Evolutionary conservation across 1,140 invertebrate species (phyloP).

Genomic region (Drosophila virilis): DNA sequence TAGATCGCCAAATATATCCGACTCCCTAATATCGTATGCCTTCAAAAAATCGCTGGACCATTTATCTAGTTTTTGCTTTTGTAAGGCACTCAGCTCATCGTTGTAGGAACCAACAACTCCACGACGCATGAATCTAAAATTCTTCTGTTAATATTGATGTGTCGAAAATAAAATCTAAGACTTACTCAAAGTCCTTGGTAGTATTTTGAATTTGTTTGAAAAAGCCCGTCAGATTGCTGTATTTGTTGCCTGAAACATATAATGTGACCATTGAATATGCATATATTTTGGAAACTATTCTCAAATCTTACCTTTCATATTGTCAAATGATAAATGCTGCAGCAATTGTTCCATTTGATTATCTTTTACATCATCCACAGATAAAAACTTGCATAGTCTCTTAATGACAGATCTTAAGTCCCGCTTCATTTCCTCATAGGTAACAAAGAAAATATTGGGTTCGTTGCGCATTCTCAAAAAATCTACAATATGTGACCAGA

Average conservation of each 20-base stretch:
- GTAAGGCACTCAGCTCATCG: not conserved
- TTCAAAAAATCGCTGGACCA: conserved; percentile 18
- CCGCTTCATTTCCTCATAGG: conserved; percentile 41
- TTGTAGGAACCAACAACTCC: too few relatives aligned
- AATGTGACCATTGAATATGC: too few relatives aligned
- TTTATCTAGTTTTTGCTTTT: conserved; percentile 13
- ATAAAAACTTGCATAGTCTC: not conserved
- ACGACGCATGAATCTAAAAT: too few relatives aligned
- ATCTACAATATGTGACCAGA: conserved; percentile 36
- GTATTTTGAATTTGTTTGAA: not conserved
- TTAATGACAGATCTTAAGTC: conserved; percentile 16
- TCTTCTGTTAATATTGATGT: too few relatives aligned
- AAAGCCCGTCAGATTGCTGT: too few relatives aligned
- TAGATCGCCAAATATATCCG: conserved; percentile 28
- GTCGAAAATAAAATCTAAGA: not conserved
- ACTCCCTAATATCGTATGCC: conserved; percentile 27
- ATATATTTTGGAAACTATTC: too few relatives aligned
- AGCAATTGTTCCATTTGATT: conserved; percentile 25
- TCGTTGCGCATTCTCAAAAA: conserved; percentile 39
- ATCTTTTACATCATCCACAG: conserved; percentile 8
- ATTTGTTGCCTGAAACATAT: too few relatives aligned
- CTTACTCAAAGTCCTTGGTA: conserved; percentile 22
- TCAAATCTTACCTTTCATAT: conserved; percentile 34
- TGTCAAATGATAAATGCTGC: conserved; percentile 31
- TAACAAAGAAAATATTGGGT: conserved; percentile 37